These are phyloP conservation scores for Hipposideros armiger DNA, from an alignment of 2,113 vertebrate genomes.

Conservation along the genomic window DNA sequence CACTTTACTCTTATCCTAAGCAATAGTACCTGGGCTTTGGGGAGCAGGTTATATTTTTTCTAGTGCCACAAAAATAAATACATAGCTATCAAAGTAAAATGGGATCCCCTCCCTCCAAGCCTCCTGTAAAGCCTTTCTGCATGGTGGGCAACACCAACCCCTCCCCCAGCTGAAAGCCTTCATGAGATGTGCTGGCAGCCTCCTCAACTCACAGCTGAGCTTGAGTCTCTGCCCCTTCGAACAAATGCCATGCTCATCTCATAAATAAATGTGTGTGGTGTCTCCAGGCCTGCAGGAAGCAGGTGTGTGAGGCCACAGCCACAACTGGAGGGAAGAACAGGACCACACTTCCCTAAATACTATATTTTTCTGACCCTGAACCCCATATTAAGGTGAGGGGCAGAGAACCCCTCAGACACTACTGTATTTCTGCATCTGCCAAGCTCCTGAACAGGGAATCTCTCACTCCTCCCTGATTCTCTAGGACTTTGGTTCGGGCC, in stretches of 20 bases:
- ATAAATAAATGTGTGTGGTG: not conserved
- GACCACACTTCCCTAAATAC: not conserved
- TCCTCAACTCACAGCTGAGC: not conserved
- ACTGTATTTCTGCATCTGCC: not conserved
- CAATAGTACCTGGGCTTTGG: not conserved
- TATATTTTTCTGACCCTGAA: not conserved
- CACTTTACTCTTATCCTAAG: not conserved
- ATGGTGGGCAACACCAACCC: not conserved
- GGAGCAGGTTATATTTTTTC: not conserved
- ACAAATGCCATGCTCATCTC: not conserved
- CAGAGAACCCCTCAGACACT: not conserved
- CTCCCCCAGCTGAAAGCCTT: not conserved
- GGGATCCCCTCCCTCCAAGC: not conserved
- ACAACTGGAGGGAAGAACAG: not conserved
- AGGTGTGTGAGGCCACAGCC: not conserved
- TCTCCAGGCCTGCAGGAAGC: not conserved
- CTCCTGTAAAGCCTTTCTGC: not conserved
- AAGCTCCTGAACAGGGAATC: not conserved
- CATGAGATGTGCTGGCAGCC: not conserved
- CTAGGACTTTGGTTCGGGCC: not conserved
- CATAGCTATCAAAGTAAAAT: not conserved
- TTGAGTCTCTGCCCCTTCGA: not conserved
- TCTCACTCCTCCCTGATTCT: not conserved
- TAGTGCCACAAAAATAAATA: not conserved
- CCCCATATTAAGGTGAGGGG: not conserved